Evolutionary conservation across 2,888 invertebrate species (phyloP), one percentile per base, ranked within the genome.

Genomic region (Troglohyphantes excavatus): DNA sequence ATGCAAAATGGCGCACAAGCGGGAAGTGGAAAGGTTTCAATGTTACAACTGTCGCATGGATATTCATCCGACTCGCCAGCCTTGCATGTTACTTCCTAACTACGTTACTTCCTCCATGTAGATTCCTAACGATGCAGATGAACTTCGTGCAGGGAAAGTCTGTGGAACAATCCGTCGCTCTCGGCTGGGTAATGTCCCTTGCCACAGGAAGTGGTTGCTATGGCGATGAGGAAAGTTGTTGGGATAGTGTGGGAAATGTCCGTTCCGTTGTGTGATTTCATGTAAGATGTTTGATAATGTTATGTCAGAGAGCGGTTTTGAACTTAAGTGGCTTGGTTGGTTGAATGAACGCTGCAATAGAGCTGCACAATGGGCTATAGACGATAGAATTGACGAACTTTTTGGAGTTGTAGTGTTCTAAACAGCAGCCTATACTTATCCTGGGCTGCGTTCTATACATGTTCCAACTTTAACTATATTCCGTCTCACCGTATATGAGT

Each of bases 171-270:
- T 65, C 43, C 43, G 78, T 78, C 29, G 29, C 78, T 61, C 33
- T 39, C 78, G 19, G 63, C 6, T 78, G 78, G 26, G 5, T 75
- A n/a, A 23, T 75, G 65, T 27, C 7, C 39, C 9, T 33, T 65
- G 21, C 21, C 39, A 78, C 78, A 78, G 78, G 78, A 78, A 78
- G 78, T 78, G 63, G 63, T 78, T 78, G 6, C 33, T n/a, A 2
- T 2, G n/a, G n/a, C n/a, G 23, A 26, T 63, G 17, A 23, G 63
- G 78, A 63, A 78, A 78, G 43, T 65, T 21, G 23, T 23, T n/a
- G 33, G 11, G 19, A n/a, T n/a, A n/a, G 19, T 7, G 72, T n/a
- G 11, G 72, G 72, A 23, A 26, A 6, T 46, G 26, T 11, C 27
- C 26, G 23, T 73, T 73, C 46, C 26, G 17, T 46, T 73, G 19